phyloP scores from a whole-genome alignment of 1,140 invertebrate species.

The Aphelinus certus region DNA sequence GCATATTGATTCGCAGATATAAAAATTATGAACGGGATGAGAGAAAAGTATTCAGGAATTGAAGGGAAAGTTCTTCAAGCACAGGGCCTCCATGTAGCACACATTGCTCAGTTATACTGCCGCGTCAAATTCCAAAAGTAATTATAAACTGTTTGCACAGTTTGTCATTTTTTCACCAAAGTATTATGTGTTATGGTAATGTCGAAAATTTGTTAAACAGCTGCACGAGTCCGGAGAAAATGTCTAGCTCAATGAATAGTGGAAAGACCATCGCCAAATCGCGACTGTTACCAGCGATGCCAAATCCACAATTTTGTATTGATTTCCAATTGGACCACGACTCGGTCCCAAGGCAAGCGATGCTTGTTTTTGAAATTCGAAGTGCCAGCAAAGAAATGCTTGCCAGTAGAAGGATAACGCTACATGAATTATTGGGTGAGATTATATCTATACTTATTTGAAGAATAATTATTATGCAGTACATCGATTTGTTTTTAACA shows the following conservation, averaged over 20 bases:
- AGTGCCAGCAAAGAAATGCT: conserved; percentile 61
- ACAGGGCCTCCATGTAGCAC: conserved; percentile 60
- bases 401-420: conserved; percentile 57
- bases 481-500: no score
- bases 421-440: conserved; percentile 62
- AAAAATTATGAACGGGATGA: conserved; percentile 52
- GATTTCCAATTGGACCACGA: conserved; percentile 58
- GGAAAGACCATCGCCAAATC: conserved; percentile 63
- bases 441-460: conserved; percentile 5
- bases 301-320: conserved; percentile 60
- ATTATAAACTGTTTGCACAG: neutral
- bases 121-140: conserved; percentile 59
- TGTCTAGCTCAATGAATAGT: conserved; percentile 45
- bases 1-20: conserved; percentile 47
- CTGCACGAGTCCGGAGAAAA: conserved; percentile 56
- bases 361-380: conserved; percentile 61
- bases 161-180: neutral
- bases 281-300: conserved; percentile 57
- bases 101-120: conserved; percentile 60
- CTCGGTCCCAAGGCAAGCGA: conserved; percentile 55
- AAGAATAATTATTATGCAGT: neutral
- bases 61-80: conserved; percentile 62
- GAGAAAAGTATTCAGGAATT: conserved; percentile 59
- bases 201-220: neutral
- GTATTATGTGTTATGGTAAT: conserved; percentile 4